Evolutionary conservation across 2,113 vertebrate species (phyloP).

Genomic region (Illadopsis cleaveri): DNA sequence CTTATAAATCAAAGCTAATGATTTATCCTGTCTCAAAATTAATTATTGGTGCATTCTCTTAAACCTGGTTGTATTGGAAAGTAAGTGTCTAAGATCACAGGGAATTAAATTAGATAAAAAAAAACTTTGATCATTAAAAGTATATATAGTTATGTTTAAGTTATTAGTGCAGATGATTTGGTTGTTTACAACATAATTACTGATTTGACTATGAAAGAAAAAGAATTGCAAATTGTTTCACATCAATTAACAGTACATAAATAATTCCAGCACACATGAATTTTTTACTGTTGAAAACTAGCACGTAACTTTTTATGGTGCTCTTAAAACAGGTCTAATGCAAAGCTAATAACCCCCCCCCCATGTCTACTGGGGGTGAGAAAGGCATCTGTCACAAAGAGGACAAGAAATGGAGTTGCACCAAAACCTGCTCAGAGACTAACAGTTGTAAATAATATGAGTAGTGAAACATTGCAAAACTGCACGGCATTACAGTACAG

Average conservation of each 20-base stretch:
- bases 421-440: neutral
- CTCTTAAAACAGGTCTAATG: constrained; percentile 24
- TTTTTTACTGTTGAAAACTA: constrained; percentile 36
- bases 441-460: neutral
- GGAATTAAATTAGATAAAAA: constrained; percentile 16
- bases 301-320: constrained; percentile 27
- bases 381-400: neutral
- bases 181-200: constrained; percentile 45
- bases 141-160: neutral
- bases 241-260: constrained; percentile 21
- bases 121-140: constrained; percentile 29
- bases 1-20: constrained; percentile 8
- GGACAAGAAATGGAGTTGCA: neutral
- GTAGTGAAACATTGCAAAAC: neutral
- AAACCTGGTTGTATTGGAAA: neutral
- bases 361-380: rapidly evolving
- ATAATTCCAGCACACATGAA: neutral
- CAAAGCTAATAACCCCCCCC: neutral
- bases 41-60: neutral
- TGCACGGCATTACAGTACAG: neutral
- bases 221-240: neutral
- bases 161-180: neutral
- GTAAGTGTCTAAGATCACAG: neutral
- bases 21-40: neutral
- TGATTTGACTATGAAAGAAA: neutral